These are phyloP conservation scores for Hyposmocoma kahamanoa DNA, from an alignment of 1,140 invertebrate genomes.

Conservation along the genomic window DNA sequence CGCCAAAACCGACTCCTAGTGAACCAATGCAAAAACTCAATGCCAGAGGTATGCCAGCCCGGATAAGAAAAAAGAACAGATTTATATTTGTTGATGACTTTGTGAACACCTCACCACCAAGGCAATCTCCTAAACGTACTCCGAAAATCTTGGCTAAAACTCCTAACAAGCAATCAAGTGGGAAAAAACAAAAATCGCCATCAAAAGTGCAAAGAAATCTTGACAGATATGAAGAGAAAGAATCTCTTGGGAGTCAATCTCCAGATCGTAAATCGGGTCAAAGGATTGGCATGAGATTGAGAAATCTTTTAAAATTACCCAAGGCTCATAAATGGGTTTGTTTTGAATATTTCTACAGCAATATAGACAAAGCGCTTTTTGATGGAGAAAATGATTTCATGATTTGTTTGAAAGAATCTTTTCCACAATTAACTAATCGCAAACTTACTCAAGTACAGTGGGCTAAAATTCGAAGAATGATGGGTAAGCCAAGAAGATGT, in stretches of 20 bases:
- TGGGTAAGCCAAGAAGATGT: conserved; percentile 97
- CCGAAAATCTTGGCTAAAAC: conserved; percentile 72
- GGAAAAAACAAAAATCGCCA: conserved; percentile 65
- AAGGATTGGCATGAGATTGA: conserved; percentile 89
- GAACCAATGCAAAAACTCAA: conserved; percentile 85
- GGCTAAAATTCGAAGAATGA: conserved; percentile 95
- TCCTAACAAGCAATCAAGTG: conserved; percentile 68
- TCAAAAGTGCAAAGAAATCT: conserved; percentile 47
- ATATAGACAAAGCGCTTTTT: conserved; percentile 96
- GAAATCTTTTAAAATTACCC: conserved; percentile 97
- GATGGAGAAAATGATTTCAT: conserved; percentile 97
- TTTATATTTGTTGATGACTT: conserved; percentile 94
- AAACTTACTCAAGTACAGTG: conserved; percentile 94
- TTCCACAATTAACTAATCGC: conserved; percentile 92
- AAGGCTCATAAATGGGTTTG: conserved; percentile 99
- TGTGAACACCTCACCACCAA: conserved; percentile 84
- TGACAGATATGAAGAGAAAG: conserved; percentile 52
- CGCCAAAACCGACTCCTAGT: conserved; percentile 79
- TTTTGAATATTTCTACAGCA: conserved; percentile 99
- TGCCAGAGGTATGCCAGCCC: conserved; percentile 89
- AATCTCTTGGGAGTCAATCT: conserved; percentile 54
- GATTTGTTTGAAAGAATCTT: conserved; percentile 94
- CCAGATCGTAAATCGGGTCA: conserved; percentile 88
- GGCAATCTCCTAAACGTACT: conserved; percentile 77
- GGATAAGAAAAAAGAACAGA: conserved; percentile 92